These are phyloP conservation scores for Aplocera efformata DNA, from an alignment of 2,888 invertebrate genomes.

Conservation along the genomic window DNA sequence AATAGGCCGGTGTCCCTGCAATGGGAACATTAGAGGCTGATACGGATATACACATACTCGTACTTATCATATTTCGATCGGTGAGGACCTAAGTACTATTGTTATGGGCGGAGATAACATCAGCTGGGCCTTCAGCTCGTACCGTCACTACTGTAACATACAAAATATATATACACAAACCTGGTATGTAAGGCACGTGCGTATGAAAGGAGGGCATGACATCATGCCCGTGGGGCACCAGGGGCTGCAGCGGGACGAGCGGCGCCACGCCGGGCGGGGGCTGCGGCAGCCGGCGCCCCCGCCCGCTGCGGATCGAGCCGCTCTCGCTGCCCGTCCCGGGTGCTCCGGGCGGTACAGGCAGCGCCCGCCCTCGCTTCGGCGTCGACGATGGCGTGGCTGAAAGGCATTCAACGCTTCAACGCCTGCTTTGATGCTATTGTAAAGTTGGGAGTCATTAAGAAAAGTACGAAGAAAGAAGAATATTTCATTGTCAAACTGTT, in stretches of 20 bases:
- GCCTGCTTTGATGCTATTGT: neutral
- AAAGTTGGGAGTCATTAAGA: no score
- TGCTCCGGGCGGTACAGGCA: constrained; percentile 20
- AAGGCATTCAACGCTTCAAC: constrained; percentile 8
- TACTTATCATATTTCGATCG: no score
- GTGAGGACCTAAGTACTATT: no score
- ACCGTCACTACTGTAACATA: no score
- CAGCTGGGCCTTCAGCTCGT: no score
- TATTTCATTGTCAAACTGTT: no score
- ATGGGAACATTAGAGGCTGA: no score
- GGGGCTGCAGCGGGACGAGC: constrained; percentile 40
- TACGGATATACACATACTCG: no score
- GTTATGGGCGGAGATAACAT: no score
- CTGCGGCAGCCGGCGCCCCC: constrained; percentile 63
- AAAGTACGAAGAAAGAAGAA: no score
- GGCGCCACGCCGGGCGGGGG: constrained; percentile 53
- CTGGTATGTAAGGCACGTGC: constrained; percentile 74
- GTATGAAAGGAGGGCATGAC: constrained; percentile 49
- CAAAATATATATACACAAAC: constrained; percentile 42
- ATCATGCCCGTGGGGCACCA: constrained; percentile 21
- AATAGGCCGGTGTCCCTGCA: no score
- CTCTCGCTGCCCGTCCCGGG: constrained; percentile 53
- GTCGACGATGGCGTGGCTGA: constrained; percentile 75
- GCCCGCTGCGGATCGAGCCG: constrained; percentile 56
- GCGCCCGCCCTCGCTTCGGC: constrained; percentile 26